Conservation (phyloP, 2,113 vertebrate species). For the Forbesichthys agassizii region DNA sequence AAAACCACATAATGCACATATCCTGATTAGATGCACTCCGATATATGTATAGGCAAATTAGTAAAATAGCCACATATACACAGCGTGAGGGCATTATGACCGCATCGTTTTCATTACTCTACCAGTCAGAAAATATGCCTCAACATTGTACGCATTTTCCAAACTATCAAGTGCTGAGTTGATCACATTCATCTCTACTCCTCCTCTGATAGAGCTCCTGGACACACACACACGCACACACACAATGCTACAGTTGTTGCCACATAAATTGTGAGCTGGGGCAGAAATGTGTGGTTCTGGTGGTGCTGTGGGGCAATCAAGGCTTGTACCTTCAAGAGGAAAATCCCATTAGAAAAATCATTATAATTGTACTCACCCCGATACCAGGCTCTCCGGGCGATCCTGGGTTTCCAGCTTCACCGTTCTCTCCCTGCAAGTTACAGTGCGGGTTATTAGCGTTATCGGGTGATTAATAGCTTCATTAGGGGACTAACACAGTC, state of each 20-base stretch:
- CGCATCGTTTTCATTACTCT: not conserved
- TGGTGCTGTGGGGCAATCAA: no score
- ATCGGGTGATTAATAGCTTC: not conserved
- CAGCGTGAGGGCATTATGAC: not conserved
- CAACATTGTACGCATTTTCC: not conserved
- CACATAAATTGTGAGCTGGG: no score
- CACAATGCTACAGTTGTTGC: no score
- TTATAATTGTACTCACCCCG: conserved; percentile 76
- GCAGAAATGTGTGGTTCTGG: no score
- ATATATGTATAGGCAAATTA: not conserved
- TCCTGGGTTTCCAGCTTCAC: conserved; percentile 95
- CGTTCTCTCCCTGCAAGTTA: conserved; percentile 86
- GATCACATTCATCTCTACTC: not conserved
- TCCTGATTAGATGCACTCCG: conserved; percentile 17
- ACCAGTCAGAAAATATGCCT: not conserved
- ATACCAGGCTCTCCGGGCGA: conserved; percentile 87
- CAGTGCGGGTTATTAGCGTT: not conserved
- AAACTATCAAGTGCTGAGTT: not conserved
- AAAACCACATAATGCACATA: conserved; percentile 10
- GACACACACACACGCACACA: no score
- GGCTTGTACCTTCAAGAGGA: no score
- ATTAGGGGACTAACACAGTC: not conserved
- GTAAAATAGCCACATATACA: not conserved
- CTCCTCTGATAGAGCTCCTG: not conserved
- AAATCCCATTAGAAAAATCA: no score